These are phyloP conservation scores for Anoplophora glabripennis DNA, from an alignment of 1,140 invertebrate species.

Conservation along the genomic window DNA sequence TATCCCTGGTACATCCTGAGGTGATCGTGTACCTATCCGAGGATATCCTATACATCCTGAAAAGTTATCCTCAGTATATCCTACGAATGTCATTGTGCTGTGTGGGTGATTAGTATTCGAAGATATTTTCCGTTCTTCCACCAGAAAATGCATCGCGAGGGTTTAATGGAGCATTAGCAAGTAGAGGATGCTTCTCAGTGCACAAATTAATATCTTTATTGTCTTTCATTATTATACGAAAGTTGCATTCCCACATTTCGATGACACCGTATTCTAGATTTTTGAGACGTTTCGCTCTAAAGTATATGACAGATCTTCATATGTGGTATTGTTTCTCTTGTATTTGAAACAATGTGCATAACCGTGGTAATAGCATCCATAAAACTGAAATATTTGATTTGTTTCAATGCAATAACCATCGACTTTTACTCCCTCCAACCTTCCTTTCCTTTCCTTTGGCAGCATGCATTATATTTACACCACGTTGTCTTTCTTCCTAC, in stretches of 20 bases:
- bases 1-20: too few relatives aligned
- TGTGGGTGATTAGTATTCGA: conserved; percentile 36
- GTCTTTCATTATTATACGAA: background rate
- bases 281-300: too few relatives aligned
- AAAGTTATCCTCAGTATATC: too few relatives aligned
- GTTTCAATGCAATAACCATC: conserved; percentile 18
- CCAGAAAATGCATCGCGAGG: conserved; percentile 33
- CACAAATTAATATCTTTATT: background rate
- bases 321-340: background rate
- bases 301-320: too few relatives aligned
- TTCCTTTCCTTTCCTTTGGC: conserved; percentile 1
- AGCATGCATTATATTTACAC: conserved; percentile 16
- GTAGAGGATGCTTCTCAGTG: background rate
- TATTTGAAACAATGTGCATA: background rate
- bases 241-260: conserved; percentile 5
- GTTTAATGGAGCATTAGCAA: background rate
- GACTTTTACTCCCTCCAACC: conserved; percentile 10
- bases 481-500: background rate
- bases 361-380: conserved; percentile 19
- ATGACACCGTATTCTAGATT: too few relatives aligned
- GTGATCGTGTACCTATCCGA: too few relatives aligned
- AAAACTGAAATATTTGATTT: conserved; percentile 18
- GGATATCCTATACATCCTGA: too few relatives aligned
- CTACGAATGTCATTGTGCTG: too few relatives aligned
- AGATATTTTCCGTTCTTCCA: conserved; percentile 42